Conservation (phyloP, 2,797 vertebrate genomes). For the Forpus xanthops region DNA sequence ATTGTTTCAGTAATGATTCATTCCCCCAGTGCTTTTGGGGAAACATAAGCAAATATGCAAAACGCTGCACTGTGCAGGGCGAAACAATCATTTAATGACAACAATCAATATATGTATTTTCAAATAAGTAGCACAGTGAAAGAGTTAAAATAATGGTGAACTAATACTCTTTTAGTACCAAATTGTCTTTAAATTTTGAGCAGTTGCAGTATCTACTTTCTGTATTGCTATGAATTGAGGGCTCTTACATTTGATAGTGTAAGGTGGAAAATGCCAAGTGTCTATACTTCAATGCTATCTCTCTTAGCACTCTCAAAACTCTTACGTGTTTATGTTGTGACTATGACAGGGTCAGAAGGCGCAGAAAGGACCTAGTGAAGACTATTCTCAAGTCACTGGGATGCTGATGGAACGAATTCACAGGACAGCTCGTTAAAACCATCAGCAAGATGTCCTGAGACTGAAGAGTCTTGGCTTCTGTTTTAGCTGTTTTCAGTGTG, state of each 20-base stretch:
- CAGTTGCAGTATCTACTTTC: background rate
- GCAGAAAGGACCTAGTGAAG: background rate
- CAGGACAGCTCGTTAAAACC: background rate
- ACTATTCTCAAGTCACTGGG: background rate
- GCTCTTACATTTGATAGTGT: constrained; percentile 6
- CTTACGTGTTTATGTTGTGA: background rate
- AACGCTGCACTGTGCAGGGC: constrained; percentile 63
- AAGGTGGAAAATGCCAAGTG: background rate
- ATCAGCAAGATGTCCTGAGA: background rate
- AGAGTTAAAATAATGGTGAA: background rate
- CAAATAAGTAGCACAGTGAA: constrained; percentile 34
- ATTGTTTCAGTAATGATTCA: constrained; percentile 87
- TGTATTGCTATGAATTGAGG: constrained; percentile 1
- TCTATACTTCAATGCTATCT: background rate
- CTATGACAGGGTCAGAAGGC: background rate
- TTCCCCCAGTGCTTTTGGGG: constrained; percentile 75
- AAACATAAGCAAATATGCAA: constrained; percentile 81
- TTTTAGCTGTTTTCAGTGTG: background rate
- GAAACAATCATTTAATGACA: constrained; percentile 65
- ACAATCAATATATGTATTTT: constrained; percentile 55
- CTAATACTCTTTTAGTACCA: background rate
- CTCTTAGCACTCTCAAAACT: background rate
- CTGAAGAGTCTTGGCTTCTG: background rate
- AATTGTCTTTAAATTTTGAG: background rate
- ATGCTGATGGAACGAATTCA: background rate